phyloP scores from a whole-genome alignment of 1,140 invertebrate species.

The Nomia melanderi region DNA sequence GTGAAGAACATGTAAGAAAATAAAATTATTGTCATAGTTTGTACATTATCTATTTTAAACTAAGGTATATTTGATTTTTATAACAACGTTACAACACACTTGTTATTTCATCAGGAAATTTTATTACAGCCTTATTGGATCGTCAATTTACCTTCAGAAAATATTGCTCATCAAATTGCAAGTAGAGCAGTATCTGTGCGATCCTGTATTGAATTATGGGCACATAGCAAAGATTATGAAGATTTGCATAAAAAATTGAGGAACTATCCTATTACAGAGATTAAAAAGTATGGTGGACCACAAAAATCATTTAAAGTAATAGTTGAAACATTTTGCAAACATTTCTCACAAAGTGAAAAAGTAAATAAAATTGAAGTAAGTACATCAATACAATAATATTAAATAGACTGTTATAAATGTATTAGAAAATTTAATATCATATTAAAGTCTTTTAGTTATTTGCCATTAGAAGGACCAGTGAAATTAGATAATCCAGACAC shows the following conservation, averaged over 20 bases:
- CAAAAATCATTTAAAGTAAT: slow-evolving; percentile 89
- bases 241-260: slow-evolving; percentile 86
- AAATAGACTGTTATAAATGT: slow-evolving; percentile 55
- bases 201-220: slow-evolving; percentile 90
- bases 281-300: slow-evolving; percentile 80
- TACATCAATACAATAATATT: slow-evolving; percentile 37
- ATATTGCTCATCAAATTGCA: slow-evolving; percentile 84
- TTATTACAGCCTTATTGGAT: slow-evolving; percentile 88
- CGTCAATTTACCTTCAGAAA: slow-evolving; percentile 86
- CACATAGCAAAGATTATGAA: slow-evolving; percentile 81
- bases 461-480: slow-evolving; percentile 90
- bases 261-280: slow-evolving; percentile 80
- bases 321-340: slow-evolving; percentile 94
- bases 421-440: slow-evolving; percentile 63
- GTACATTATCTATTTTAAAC: neutral
- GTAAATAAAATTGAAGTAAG: slow-evolving; percentile 92
- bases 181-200: slow-evolving; percentile 89
- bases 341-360: slow-evolving; percentile 89
- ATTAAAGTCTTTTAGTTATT: slow-evolving; percentile 87
- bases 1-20: slow-evolving; percentile 80
- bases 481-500: slow-evolving; percentile 92
- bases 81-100: neutral
- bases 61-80: slow-evolving; percentile 1
- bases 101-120: slow-evolving; percentile 17
- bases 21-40: slow-evolving; percentile 12